Base-by-base conservation (phyloP, 2,113 vertebrate species). In the Takifugu bimaculatus region DNA sequence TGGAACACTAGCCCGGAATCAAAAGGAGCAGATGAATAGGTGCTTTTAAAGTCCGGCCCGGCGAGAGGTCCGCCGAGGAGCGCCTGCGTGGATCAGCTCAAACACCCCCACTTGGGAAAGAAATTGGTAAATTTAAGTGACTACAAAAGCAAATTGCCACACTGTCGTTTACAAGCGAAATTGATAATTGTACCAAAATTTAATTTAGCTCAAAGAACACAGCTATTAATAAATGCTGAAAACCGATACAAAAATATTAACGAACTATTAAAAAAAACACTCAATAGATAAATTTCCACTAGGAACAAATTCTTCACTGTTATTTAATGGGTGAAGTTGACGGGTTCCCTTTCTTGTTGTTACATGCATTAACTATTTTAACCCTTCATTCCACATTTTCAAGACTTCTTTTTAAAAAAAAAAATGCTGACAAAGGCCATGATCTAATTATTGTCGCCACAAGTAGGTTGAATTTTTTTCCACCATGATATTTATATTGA, bases 281-380 rank as follows among this genome's bases (percentile, higher is more conserved):
- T 20, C 20, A 20, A 20, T 20, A 20, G 20, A 73, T 56, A 54
- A 2, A 39, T 39, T 39, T 39, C 9, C 7, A 6, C 42, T 51
- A 54, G 50, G 47, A 6, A 53, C 44, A 9, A 54, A 15, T 13
- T 63, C 53, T 65, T 50, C 67, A 13, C 58, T 64, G 32, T 65
- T 61, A 61, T 75, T 70, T 85, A 81, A 77, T 79, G 70, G 57
- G 55, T 55, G n/a, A 54, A 76, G 83, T 67, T 81, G 48, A 67
- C 35, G 5, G 55, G 25, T 6, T 50, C 50, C 26, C 25, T 60
- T 58, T 68, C 39, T 50, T 50, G 15, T 50, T 25, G 14, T 27
- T 29, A 2, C 27, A 48, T n/a, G 2, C 2, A 14, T 13, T 15
- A 12, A 48, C 6, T n/a, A 12, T 48, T 14, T 47, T n/a, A 47